Evolutionary conservation across 2,888 invertebrate genomes (phyloP).

Genomic region (Polydrusus pterygomalis): DNA sequence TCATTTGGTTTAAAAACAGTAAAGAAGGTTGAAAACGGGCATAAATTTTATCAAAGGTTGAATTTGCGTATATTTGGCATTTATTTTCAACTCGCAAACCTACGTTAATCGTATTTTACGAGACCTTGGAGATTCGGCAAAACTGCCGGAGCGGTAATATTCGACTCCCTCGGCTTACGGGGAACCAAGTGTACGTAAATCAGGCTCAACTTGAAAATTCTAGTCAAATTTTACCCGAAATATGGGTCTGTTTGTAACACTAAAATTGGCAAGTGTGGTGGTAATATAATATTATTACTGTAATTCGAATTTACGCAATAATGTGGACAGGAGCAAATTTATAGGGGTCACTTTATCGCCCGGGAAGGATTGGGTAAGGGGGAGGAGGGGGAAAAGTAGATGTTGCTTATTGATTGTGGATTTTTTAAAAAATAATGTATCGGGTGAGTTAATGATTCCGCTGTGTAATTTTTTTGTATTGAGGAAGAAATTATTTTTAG

Average conservation of each 20-base stretch:
- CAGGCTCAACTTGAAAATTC: conserved; percentile 34
- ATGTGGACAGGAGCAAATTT: no score
- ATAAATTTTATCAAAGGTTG: conserved; percentile 29
- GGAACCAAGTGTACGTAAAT: conserved; percentile 34
- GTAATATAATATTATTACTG: no score
- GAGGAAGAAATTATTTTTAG: no score
- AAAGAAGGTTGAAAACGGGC: conserved; percentile 17
- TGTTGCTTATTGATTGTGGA: no score
- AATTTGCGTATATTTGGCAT: conserved; percentile 45
- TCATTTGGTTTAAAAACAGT: not conserved
- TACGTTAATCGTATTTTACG: conserved; percentile 47
- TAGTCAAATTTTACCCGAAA: conserved; percentile 37
- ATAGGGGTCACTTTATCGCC: no score
- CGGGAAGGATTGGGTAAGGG: no score
- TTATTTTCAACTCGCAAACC: conserved; percentile 17
- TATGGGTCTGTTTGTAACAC: not conserved
- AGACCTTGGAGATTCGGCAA: conserved; percentile 39
- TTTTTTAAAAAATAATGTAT: no score
- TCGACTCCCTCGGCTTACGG: conserved; percentile 14
- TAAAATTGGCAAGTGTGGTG: no score
- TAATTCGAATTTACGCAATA: not conserved
- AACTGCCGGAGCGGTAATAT: conserved; percentile 40
- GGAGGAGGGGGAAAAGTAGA: no score
- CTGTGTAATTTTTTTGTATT: no score
- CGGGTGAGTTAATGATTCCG: no score